These are phyloP conservation scores for Dipodomys ordii DNA, from an alignment of 2,113 vertebrate genomes.

Conservation along the genomic window DNA sequence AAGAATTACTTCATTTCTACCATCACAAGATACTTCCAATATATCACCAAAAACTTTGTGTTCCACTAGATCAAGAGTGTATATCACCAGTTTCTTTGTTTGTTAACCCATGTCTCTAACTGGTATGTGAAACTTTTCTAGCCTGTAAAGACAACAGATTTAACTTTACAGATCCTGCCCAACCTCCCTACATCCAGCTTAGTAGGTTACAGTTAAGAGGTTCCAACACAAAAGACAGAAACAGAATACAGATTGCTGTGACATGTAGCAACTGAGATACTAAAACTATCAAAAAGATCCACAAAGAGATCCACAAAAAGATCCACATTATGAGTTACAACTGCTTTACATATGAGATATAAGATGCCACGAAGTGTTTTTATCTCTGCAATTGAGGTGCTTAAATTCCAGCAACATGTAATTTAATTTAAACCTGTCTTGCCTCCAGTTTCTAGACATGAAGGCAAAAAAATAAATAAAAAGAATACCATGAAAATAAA, in stretches of 20 bases:
- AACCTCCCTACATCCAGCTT: slow-evolving; percentile 8
- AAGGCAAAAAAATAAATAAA: slow-evolving; percentile 29
- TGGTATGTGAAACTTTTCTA: slow-evolving; percentile 33
- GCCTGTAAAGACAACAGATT: background rate
- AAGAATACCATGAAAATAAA: slow-evolving; percentile 33
- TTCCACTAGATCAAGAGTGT: slow-evolving; percentile 8
- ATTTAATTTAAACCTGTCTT: slow-evolving; percentile 36
- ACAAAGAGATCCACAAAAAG: no score
- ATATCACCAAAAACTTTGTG: slow-evolving; percentile 21
- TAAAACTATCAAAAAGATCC: slow-evolving; percentile 40
- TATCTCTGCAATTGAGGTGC: slow-evolving; percentile 1
- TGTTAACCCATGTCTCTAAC: background rate
- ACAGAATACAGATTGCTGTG: background rate
- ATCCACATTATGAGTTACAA: background rate
- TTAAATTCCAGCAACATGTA: slow-evolving; percentile 47
- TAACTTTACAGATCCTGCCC: background rate
- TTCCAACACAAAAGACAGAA: slow-evolving; percentile 56
- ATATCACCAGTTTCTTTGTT: background rate
- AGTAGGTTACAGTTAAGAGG: slow-evolving; percentile 40
- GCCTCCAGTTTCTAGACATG: slow-evolving; percentile 40
- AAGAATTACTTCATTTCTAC: slow-evolving; percentile 33
- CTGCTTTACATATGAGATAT: slow-evolving; percentile 12
- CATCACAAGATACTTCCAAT: slow-evolving; percentile 23
- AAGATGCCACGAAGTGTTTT: slow-evolving; percentile 28
- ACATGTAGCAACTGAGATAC: slow-evolving; percentile 9